Evolutionary conservation across 2,888 invertebrate species (phyloP).

Genomic region (Diloba caeruleocephala): DNA sequence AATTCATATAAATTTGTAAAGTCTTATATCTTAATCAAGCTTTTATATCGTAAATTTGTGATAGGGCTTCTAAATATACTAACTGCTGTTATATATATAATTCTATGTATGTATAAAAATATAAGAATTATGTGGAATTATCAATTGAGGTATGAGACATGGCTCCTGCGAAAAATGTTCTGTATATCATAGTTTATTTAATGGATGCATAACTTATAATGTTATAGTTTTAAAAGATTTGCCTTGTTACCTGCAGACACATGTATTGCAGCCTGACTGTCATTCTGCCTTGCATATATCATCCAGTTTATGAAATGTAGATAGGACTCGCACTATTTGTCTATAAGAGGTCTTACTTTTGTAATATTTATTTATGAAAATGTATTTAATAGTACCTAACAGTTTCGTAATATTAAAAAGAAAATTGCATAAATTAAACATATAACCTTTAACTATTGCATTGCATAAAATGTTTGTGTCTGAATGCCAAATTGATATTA

Average conservation of each 20-base stretch:
- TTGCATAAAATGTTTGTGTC: slow-evolving; percentile 11
- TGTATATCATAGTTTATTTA: slow-evolving; percentile 16
- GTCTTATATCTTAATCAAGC: slow-evolving; percentile 50
- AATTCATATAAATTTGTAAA: slow-evolving; percentile 12
- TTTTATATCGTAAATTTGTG: slow-evolving; percentile 59
- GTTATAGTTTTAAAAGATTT: too few relatives aligned
- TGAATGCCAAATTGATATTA: slow-evolving; percentile 10
- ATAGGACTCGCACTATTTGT: too few relatives aligned
- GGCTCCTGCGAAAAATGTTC: slow-evolving; percentile 41
- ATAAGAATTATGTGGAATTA: slow-evolving; percentile 38
- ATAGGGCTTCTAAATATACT: slow-evolving; percentile 61
- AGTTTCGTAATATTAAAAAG: too few relatives aligned
- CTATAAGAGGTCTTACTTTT: too few relatives aligned
- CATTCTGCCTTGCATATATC: too few relatives aligned
- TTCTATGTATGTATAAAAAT: slow-evolving; percentile 27
- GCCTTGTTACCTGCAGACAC: too few relatives aligned
- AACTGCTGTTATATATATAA: slow-evolving; percentile 37
- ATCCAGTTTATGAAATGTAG: too few relatives aligned
- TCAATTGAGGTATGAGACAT: slow-evolving; percentile 29
- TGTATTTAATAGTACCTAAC: too few relatives aligned
- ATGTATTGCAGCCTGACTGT: too few relatives aligned
- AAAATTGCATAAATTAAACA: too few relatives aligned
- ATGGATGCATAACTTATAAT: slow-evolving; percentile 10
- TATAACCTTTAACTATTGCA: slow-evolving; percentile 24
- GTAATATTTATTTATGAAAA: too few relatives aligned